Percentiles rank a stretch among this genome's conserved stretches.
Conservation (phyloP, 2,113 vertebrate species). For the Motacilla alba region DNA sequence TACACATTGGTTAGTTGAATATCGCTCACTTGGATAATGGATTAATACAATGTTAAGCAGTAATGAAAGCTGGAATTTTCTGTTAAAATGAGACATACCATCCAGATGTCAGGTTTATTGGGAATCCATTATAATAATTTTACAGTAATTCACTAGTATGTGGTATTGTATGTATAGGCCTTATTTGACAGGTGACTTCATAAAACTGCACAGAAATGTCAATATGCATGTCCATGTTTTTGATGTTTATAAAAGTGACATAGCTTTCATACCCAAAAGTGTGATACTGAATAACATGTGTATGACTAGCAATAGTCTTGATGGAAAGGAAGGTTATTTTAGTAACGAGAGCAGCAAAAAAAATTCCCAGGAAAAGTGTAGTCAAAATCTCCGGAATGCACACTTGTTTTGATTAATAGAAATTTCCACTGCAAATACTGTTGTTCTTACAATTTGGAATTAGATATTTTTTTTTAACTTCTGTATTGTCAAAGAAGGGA, state of each 20-base stretch:
- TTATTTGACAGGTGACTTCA: constrained; percentile 62
- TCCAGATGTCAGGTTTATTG: constrained; percentile 31
- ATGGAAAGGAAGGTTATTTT: constrained; percentile 56
- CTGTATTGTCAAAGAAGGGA: constrained; percentile 58
- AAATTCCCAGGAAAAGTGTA: constrained; percentile 39
- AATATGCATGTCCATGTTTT: constrained; percentile 64
- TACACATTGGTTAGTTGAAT: constrained; percentile 13
- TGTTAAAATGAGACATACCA: constrained; percentile 2
- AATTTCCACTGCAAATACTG: constrained; percentile 38
- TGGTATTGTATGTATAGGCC: constrained; percentile 60
- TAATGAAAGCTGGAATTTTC: constrained; percentile 33
- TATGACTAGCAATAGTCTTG: constrained; percentile 55
- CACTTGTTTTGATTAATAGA: constrained; percentile 54
- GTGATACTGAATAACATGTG: constrained; percentile 25
- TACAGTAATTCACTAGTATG: constrained; percentile 48
- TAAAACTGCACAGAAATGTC: constrained; percentile 60
- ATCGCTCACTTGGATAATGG: constrained; percentile 9
- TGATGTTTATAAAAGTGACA: constrained; percentile 61
- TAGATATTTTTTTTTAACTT: constrained; percentile 49
- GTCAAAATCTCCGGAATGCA: constrained; percentile 40
- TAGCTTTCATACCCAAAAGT: constrained; percentile 54
- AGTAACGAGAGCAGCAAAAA: constrained; percentile 41
- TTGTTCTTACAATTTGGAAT: constrained; percentile 52
- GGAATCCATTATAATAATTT: constrained; percentile 28
- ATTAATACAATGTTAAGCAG: constrained; percentile 18